These are phyloP conservation scores for Gavia stellata DNA, from an alignment of 2,113 vertebrate genomes.

Conservation along the genomic window DNA sequence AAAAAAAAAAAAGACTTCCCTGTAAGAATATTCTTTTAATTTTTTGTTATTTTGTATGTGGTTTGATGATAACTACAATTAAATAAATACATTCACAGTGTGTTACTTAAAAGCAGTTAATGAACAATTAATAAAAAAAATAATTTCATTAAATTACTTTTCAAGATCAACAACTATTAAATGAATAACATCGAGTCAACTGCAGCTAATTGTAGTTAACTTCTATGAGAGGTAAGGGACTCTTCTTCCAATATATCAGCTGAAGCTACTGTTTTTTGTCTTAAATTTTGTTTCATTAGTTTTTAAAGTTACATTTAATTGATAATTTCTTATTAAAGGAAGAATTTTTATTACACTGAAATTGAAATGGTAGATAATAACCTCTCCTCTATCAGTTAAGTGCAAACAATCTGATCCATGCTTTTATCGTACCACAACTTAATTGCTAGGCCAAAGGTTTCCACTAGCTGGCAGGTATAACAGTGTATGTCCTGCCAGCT, in stretches of 20 bases:
- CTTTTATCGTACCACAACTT: background rate
- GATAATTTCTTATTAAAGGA: background rate
- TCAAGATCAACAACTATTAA: background rate
- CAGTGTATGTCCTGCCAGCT: background rate
- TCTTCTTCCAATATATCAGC: background rate
- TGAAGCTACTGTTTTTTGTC: background rate
- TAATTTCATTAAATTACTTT: background rate
- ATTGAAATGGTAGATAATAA: background rate
- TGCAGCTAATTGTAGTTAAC: background rate
- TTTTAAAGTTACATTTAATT: background rate
- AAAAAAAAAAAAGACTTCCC: background rate
- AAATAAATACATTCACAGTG: background rate
- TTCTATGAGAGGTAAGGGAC: background rate
- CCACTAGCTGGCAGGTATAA: background rate
- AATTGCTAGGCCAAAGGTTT: conserved; percentile 1
- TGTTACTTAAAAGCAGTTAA: background rate
- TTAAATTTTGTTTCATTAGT: background rate
- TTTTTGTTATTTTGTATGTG: background rate
- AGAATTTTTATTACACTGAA: background rate
- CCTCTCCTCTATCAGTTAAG: background rate
- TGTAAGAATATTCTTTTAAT: background rate
- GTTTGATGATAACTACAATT: background rate
- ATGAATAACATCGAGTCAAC: background rate
- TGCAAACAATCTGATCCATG: background rate
- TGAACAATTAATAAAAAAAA: background rate